Evolutionary conservation across 2,797 vertebrate species (phyloP), one percentile per base, ranked within the genome.

Genomic region (Chaunax sp.): DNA sequence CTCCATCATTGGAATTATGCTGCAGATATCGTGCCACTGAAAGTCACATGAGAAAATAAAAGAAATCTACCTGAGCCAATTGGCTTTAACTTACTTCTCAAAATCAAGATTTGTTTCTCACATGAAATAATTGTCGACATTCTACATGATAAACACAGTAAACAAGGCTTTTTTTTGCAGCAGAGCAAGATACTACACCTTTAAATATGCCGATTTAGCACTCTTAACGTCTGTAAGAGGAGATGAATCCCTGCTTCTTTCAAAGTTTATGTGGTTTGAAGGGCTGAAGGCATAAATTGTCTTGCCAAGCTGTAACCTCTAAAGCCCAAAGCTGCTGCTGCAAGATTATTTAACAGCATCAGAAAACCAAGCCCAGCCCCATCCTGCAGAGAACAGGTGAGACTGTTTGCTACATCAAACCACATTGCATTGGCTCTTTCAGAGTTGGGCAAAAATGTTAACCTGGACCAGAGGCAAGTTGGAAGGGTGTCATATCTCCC

Each of bases 261-360:
- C 45, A 77, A 64, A 75, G 56, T 82, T 75, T 51, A 72, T 78
- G 65, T 74, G 80, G 73, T 84, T 74, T 85, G 80, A 82, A 80
- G 73, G 80, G 78, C 75, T 63, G 80, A 71, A 70, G 83, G 80
- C 81, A 82, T 72, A 66, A 65, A 78, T 77, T 57, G 72, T 78
- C 72, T n/a, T 75, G 46, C 69, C 70, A 67, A 78, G 64, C 51
- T 66, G 69, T 52, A 75, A 57, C 77, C 77, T 69, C 76, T 30
- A 52, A 77, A 83, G 72, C 74, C 82, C 82, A 76, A 30, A 63
- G 64, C 87, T 78, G 75, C 82, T 68, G 25, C 72, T 41, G 57
- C 55, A n/a, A 69, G 57, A 72, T 66, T 70, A 78, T 75, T 81
- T 62, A 76, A 78, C 57, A 73, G 55, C 44, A 77, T 75, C 22